These are phyloP conservation scores for Trisateles emortualis DNA, from an alignment of 2,888 invertebrate species.

Conservation along the genomic window DNA sequence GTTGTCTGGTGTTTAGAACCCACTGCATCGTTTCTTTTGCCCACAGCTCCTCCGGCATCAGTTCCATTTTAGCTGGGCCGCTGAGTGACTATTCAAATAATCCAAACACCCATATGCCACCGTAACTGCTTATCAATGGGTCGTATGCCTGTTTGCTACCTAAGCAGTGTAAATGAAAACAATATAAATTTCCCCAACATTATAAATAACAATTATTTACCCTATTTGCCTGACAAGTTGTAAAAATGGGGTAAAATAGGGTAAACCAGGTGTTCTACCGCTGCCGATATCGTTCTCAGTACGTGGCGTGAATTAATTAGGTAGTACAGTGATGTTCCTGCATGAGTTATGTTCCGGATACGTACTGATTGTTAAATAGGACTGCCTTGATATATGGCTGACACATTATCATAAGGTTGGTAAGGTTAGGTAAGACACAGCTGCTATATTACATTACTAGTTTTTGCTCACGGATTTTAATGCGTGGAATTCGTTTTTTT, in stretches of 20 bases:
- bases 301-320: slow-evolving; percentile 56
- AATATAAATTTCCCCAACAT: no score
- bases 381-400: slow-evolving; percentile 34
- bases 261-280: slow-evolving; percentile 29
- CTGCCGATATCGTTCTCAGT: slow-evolving; percentile 30
- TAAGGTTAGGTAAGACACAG: slow-evolving; percentile 1
- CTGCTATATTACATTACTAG: neutral
- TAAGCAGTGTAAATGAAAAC: no score
- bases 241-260: slow-evolving; percentile 27
- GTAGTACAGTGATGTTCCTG: slow-evolving; percentile 38
- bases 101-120: no score
- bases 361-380: slow-evolving; percentile 52
- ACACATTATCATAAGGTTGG: slow-evolving; percentile 19
- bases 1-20: no score
- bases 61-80: no score
- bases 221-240: slow-evolving; percentile 8
- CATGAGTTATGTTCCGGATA: slow-evolving; percentile 50
- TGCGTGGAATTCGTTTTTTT: no score
- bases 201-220: slow-evolving; percentile 14
- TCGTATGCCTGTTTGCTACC: no score
- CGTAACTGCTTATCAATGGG: no score
- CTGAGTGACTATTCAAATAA: no score
- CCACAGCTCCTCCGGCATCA: no score
- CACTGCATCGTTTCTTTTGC: no score
- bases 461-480: no score